Percentiles rank a stretch among this genome's conserved stretches.
phyloP scores from a whole-genome alignment of 2,888 invertebrate species.

The Clitarchus hookeri region DNA sequence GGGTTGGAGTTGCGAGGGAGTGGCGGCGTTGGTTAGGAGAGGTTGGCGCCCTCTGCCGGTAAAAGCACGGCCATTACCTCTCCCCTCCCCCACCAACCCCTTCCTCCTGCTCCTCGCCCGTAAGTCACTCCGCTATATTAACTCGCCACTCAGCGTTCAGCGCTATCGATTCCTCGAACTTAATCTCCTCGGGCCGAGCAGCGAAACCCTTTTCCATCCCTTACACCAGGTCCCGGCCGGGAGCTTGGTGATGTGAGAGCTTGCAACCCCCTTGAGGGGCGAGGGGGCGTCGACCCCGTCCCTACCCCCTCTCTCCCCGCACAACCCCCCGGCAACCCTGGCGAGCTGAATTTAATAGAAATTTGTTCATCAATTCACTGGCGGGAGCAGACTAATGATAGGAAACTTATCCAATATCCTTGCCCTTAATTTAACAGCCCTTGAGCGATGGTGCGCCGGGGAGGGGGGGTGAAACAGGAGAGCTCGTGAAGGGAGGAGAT shows the following conservation, averaged over 20 bases:
- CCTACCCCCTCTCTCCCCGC: not conserved
- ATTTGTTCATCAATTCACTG: constrained; percentile 59
- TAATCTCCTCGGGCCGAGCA: not conserved
- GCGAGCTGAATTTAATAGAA: constrained; percentile 56
- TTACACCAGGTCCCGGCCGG: not conserved
- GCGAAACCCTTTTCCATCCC: not conserved
- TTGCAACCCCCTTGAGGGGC: not conserved
- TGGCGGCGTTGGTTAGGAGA: no score
- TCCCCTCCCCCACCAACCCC: not conserved
- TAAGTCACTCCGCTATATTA: constrained; percentile 22
- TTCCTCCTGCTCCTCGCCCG: not conserved
- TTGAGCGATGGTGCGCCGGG: not conserved
- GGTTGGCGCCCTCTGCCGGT: no score
- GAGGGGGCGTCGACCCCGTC: not conserved
- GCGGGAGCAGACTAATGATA: constrained; percentile 39
- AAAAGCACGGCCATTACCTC: not conserved
- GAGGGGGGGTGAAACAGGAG: no score
- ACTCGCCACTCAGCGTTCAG: constrained; percentile 21
- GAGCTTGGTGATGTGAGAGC: not conserved
- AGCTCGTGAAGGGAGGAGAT: constrained; percentile 29
- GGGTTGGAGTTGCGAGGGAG: no score
- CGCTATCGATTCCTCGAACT: constrained; percentile 16
- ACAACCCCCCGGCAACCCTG: not conserved
- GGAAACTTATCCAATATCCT: constrained; percentile 43
- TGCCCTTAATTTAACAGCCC: constrained; percentile 39